Evolutionary conservation across 2,888 invertebrate genomes (phyloP).

Genomic region (Eupsilia transversa): DNA sequence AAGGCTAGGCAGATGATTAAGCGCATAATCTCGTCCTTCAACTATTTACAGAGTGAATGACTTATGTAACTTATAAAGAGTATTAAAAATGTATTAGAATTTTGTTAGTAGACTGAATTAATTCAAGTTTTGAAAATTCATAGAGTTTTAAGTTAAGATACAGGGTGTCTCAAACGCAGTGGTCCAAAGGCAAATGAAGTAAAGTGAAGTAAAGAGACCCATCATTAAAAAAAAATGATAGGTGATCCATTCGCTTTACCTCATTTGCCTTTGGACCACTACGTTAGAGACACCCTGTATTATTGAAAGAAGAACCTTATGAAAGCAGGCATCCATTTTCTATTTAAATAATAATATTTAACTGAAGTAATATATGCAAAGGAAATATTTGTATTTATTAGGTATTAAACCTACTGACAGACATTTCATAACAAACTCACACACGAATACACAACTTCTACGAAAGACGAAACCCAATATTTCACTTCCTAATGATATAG

Average conservation of each 20-base stretch:
- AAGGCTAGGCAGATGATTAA: no score
- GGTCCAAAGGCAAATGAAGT: no score
- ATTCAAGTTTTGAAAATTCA: neutral
- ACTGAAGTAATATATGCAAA: neutral
- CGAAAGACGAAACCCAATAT: slow-evolving; percentile 54
- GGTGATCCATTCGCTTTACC: no score
- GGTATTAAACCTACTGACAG: slow-evolving; percentile 10
- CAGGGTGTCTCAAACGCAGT: no score
- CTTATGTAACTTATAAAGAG: neutral
- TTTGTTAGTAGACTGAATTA: no score
- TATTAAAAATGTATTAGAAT: neutral
- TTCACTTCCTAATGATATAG: slow-evolving; percentile 58
- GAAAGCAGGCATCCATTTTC: neutral
- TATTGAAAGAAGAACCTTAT: neutral
- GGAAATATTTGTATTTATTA: slow-evolving; percentile 22
- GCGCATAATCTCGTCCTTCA: neutral
- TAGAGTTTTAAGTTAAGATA: neutral
- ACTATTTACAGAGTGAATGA: neutral
- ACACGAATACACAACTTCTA: slow-evolving; percentile 47
- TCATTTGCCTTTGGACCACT: no score
- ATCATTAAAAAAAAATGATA: no score
- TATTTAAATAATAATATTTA: slow-evolving; percentile 1
- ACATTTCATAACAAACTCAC: slow-evolving; percentile 29
- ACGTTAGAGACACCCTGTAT: no score
- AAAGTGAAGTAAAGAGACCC: no score